phyloP scores from a whole-genome alignment of 2,113 vertebrate species.

The Rhodinocichla rosea region DNA sequence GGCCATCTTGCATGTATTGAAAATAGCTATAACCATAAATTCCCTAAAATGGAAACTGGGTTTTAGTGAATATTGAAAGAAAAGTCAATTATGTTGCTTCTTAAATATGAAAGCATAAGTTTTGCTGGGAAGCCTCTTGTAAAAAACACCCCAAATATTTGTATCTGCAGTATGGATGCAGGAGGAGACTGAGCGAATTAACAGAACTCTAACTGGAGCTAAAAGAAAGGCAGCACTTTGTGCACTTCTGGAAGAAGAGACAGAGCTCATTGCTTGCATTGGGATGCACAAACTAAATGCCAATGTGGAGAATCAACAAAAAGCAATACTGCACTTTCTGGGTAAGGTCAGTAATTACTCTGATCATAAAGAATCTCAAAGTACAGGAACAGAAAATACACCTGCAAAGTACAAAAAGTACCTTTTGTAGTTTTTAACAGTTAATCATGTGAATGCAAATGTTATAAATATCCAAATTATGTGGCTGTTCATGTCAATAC shows the following conservation, averaged over 20 bases:
- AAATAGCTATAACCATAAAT: neutral
- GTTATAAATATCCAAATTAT: neutral
- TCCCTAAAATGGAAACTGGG: neutral
- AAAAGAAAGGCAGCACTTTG: conserved; percentile 88
- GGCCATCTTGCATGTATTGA: neutral
- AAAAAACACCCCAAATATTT: neutral
- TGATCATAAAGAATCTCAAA: neutral
- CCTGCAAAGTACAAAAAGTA: neutral
- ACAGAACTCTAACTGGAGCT: conserved; percentile 72
- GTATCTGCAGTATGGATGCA: conserved; percentile 81
- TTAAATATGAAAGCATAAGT: neutral
- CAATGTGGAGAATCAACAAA: conserved; percentile 64
- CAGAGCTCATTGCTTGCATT: conserved; percentile 80
- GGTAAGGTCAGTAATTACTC: conserved; percentile 80
- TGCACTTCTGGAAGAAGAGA: conserved; percentile 86
- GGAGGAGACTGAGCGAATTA: conserved; percentile 78
- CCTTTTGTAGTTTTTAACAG: neutral
- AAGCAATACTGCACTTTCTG: conserved; percentile 74
- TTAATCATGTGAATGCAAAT: neutral
- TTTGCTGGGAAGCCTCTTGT: neutral
- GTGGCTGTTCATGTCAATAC: neutral
- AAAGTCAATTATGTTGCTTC: neutral
- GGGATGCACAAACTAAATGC: conserved; percentile 73
- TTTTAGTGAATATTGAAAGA: neutral
- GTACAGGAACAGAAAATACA: neutral